Base-by-base conservation (phyloP, 2,113 vertebrate species). In the Neodon shergylaensis region DNA sequence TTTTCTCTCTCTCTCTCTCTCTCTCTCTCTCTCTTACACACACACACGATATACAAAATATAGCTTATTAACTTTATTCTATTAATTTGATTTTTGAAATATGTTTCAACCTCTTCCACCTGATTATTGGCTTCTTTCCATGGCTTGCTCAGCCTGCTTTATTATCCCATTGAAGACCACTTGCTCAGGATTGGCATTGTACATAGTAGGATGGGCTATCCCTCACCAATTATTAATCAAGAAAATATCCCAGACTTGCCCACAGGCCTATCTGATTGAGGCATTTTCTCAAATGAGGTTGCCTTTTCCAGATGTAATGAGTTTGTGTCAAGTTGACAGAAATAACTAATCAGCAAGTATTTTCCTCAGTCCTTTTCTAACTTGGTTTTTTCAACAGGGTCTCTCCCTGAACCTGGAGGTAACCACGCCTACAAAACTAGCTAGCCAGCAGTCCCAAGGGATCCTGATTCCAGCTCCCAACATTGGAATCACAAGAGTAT, bases 71-170 rank as follows among this genome's bases (percentile, higher is more conserved):
- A 39, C 42, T 58, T 52, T 58, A 94, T 90, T 91, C 44, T 79
- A 36, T 87, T 90, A n/a, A 49, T 2, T 86, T 85, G 70, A 58
- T 49, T 92, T 85, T 52, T 49, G 58, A 89, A 93, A 73, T 94
- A 84, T 65, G 65, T 77, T 61, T 86, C 49, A 85, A 88, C 68
- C 5, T 26, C 65, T 77, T 92, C 47, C 6, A 92, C 42, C 31
- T 39, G 4, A 36, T 58, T 21, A 70, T 31, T 36, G 33, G 33
- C 68, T 70, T 70, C 33, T 70, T 19, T n/a, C 70, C 52, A 14
- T 26, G 36, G 5, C 36, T 58, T 82, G 21, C 21, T 39, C 36
- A 39, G 36, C 54, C 21, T n/a, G 52, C 19, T 82, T 82, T 24
- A 39, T 58, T 82, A 39, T 82, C 3, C 52, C 52, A 58, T 52